These are phyloP conservation scores for Cygnus buccinator DNA, from an alignment of 2,113 vertebrate species.

Conservation along the genomic window DNA sequence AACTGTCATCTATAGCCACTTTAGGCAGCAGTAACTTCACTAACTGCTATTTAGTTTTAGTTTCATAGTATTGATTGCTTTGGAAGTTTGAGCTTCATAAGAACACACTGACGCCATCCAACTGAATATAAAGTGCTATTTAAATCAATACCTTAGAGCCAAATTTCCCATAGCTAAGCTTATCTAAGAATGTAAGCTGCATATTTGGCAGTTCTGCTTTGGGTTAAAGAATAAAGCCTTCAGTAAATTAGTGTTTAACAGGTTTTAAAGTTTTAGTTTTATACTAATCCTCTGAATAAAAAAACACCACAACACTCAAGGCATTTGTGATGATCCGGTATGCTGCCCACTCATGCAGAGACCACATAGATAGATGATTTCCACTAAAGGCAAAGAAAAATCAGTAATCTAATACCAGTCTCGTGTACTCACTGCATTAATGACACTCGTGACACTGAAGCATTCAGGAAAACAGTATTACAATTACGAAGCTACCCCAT, in stretches of 20 bases:
- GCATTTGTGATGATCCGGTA: not conserved
- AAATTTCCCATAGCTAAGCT: conserved; percentile 17
- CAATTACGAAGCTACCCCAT: not conserved
- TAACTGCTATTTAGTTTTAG: not conserved
- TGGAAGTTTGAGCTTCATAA: not conserved
- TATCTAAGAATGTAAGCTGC: not conserved
- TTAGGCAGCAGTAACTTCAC: not conserved
- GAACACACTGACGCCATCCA: not conserved
- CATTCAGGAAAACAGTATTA: not conserved
- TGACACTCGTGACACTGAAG: not conserved
- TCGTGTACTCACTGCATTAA: not conserved
- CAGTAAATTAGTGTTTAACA: not conserved
- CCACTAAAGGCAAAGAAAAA: not conserved
- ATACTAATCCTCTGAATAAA: not conserved
- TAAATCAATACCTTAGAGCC: not conserved
- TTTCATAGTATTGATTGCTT: not conserved
- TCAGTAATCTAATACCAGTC: not conserved
- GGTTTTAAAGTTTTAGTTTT: not conserved
- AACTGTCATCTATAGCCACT: not conserved
- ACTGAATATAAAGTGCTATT: not conserved
- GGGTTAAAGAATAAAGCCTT: not conserved
- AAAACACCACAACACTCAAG: not conserved
- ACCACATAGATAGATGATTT: not conserved
- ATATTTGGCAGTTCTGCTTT: not conserved
- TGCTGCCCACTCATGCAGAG: not conserved